These are phyloP conservation scores for Malaclemys terrapin DNA, from an alignment of 2,113 vertebrate genomes.

Conservation along the genomic window DNA sequence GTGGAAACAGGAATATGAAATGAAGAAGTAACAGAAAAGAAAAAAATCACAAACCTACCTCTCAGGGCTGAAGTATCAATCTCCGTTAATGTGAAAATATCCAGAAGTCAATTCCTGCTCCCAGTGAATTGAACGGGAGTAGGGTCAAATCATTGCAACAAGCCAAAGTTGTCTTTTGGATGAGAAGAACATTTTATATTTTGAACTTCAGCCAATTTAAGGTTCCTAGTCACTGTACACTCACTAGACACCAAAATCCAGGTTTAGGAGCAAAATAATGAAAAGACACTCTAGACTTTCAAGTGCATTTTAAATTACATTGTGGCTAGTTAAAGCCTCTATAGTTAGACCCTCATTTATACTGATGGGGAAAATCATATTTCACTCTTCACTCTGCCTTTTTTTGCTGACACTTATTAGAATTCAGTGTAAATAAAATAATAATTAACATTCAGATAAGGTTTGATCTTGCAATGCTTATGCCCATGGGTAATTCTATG, in stretches of 20 bases:
- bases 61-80: not conserved
- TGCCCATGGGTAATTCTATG: fast-evolving
- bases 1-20: not conserved
- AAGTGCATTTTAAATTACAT: fast-evolving
- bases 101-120: not conserved
- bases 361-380: not conserved
- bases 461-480: not conserved
- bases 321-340: not conserved
- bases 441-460: not conserved
- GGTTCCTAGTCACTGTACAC: not conserved
- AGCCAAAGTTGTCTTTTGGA: not conserved
- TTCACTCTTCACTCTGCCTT: not conserved
- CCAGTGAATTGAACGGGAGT: not conserved
- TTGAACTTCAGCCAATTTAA: not conserved
- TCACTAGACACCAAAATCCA: not conserved
- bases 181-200: not conserved
- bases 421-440: not conserved
- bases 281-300: not conserved
- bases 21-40: not conserved
- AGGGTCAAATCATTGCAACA: not conserved
- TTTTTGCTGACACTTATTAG: not conserved
- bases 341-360: not conserved
- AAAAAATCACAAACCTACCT: not conserved
- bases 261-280: not conserved
- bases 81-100: fast-evolving